Percentiles rank a stretch among this genome's conserved stretches.
These are phyloP conservation scores for Moxostoma hubbsi DNA, from an alignment of 2,797 vertebrate species.

Conservation along the genomic window DNA sequence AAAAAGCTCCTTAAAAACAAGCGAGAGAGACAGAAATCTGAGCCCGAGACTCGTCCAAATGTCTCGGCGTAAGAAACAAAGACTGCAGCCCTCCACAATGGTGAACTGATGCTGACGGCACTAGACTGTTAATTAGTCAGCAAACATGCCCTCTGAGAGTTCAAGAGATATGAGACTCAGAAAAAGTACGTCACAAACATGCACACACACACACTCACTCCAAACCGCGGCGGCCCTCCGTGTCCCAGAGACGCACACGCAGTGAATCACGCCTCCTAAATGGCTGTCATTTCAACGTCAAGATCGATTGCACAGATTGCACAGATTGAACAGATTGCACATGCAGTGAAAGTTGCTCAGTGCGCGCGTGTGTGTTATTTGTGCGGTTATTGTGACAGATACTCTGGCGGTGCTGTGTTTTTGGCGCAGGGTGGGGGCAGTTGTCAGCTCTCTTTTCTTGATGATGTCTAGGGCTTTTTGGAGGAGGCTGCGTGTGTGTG, in stretches of 20 bases:
- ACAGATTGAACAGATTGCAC: slow-evolving; percentile 12
- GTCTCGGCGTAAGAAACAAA: slow-evolving; percentile 46
- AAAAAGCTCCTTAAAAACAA: slow-evolving; percentile 23
- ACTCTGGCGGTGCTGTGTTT: slow-evolving; percentile 68
- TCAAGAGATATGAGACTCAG: slow-evolving; percentile 70
- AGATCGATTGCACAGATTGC: slow-evolving; percentile 24
- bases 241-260: slow-evolving; percentile 11
- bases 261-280: slow-evolving; percentile 34
- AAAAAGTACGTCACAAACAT: slow-evolving; percentile 61
- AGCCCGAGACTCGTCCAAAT: slow-evolving; percentile 43
- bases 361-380: slow-evolving; percentile 65
- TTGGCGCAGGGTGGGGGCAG: slow-evolving; percentile 68
- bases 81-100: slow-evolving; percentile 47
- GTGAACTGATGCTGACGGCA: slow-evolving; percentile 77
- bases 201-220: slow-evolving; percentile 53
- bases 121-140: slow-evolving; percentile 78
- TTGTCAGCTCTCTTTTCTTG: slow-evolving; percentile 82
- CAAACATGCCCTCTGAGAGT: slow-evolving; percentile 63
- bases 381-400: slow-evolving; percentile 81
- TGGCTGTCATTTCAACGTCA: slow-evolving; percentile 48
- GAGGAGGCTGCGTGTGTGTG: slow-evolving; percentile 67
- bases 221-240: slow-evolving; percentile 29
- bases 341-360: slow-evolving; percentile 46
- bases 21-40: slow-evolving; percentile 50
- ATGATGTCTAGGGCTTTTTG: slow-evolving; percentile 83